A percentile compares a stretch with the other conserved stretches of the same genome.
phyloP scores from a whole-genome alignment of 2,113 vertebrate genomes.

The Rhynchomys soricoides region DNA sequence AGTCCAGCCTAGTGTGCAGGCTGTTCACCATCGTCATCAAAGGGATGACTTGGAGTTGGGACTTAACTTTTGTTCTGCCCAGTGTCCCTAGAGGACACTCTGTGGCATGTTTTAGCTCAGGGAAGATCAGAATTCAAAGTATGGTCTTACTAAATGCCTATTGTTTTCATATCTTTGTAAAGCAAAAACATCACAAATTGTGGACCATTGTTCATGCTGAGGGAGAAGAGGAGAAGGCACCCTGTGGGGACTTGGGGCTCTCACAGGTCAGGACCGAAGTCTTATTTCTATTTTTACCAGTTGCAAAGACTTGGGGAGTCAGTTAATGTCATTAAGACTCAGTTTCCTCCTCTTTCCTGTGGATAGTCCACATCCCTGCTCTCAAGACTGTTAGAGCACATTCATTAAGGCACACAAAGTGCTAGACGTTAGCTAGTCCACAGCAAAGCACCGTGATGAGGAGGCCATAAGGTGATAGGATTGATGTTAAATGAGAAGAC shows the following conservation, averaged over 20 bases:
- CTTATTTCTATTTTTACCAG: slow-evolving; percentile 7
- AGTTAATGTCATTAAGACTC: not conserved
- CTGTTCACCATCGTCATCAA: not conserved
- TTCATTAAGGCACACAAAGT: not conserved
- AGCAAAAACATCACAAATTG: not conserved
- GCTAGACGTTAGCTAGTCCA: not conserved
- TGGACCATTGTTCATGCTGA: not conserved
- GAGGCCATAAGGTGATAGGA: not conserved
- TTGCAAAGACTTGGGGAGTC: not conserved
- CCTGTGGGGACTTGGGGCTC: not conserved
- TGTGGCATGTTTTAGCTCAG: not conserved
- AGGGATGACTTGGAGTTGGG: not conserved
- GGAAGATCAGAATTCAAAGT: not conserved
- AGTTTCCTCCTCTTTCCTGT: not conserved
- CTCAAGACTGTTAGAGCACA: not conserved
- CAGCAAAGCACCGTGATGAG: not conserved
- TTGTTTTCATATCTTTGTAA: not conserved
- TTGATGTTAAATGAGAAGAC: not conserved
- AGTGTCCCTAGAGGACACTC: not conserved
- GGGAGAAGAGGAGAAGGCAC: not conserved
- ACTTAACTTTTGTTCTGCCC: not conserved
- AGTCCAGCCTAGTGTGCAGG: no score
- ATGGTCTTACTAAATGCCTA: not conserved
- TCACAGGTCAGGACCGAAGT: not conserved
- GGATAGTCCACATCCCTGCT: not conserved